Percentiles rank a stretch among this genome's conserved stretches.
These are phyloP conservation scores for Atethmia centrago DNA, from an alignment of 2,888 invertebrate genomes.

Conservation along the genomic window DNA sequence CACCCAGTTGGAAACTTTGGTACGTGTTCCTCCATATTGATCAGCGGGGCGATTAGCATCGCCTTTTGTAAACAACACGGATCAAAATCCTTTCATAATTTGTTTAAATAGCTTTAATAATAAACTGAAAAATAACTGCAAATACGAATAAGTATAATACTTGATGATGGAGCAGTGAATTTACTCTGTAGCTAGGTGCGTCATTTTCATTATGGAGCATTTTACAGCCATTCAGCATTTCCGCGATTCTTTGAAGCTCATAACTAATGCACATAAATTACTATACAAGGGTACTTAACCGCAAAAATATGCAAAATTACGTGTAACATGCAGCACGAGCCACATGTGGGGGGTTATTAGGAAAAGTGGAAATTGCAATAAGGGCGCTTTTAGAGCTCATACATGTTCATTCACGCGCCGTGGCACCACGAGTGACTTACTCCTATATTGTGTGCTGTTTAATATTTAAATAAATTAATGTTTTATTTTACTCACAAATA, in stretches of 20 bases:
- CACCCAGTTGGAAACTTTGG: slow-evolving; percentile 30
- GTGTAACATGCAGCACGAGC: slow-evolving; percentile 75
- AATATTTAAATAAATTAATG: slow-evolving; percentile 46
- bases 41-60: slow-evolving; percentile 39
- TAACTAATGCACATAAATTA: slow-evolving; percentile 85
- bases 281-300: slow-evolving; percentile 77
- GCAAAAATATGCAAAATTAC: slow-evolving; percentile 82
- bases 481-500: slow-evolving; percentile 26
- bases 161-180: slow-evolving; percentile 35
- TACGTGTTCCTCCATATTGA: slow-evolving; percentile 36
- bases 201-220: slow-evolving; percentile 64
- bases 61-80: slow-evolving; percentile 12
- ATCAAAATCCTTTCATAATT: slow-evolving; percentile 13
- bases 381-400: slow-evolving; percentile 69
- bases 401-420: slow-evolving; percentile 69
- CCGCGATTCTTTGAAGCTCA: slow-evolving; percentile 75
- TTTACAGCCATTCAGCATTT: slow-evolving; percentile 70
- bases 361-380: slow-evolving; percentile 81
- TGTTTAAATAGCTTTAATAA: slow-evolving; percentile 8
- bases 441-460: slow-evolving; percentile 32
- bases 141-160: slow-evolving; percentile 25
- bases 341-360: slow-evolving; percentile 79
- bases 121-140: slow-evolving; percentile 7
- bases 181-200: slow-evolving; percentile 55
- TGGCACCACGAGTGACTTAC: slow-evolving; percentile 46